phyloP scores from a whole-genome alignment of 2,113 vertebrate species.

The Eudyptes chrysolophus region DNA sequence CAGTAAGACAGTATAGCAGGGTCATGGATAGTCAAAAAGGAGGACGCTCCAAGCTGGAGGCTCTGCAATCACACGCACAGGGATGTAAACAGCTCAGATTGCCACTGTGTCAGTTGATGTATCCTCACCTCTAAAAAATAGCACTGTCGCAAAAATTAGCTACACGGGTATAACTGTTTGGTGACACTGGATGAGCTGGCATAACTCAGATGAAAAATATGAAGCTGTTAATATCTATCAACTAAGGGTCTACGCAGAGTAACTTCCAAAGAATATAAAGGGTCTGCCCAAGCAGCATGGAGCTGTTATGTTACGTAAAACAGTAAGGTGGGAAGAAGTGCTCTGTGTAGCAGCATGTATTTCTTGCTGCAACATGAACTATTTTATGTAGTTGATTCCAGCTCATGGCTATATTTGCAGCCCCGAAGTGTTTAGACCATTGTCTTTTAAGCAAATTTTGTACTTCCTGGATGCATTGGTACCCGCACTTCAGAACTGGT shows the following conservation, averaged over 20 bases:
- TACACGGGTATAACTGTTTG: neutral
- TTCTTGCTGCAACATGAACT: neutral
- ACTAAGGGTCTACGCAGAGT: neutral
- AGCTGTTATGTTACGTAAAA: neutral
- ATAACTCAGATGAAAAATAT: neutral
- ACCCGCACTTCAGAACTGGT: neutral
- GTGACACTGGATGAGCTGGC: neutral
- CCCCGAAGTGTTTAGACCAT: neutral
- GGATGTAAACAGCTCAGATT: conserved; percentile 34
- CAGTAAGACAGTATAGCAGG: conserved; percentile 2
- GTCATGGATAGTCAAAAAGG: neutral
- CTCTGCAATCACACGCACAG: neutral
- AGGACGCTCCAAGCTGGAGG: conserved; percentile 33
- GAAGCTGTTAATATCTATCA: neutral
- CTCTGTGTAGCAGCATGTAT: neutral
- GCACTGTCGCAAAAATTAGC: neutral
- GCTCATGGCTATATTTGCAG: neutral
- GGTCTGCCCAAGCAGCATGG: neutral
- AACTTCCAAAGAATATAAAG: neutral
- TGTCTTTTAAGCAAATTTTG: neutral
- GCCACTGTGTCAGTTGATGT: neutral
- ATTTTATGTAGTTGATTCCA: neutral
- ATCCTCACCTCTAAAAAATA: neutral
- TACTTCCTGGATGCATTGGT: neutral
- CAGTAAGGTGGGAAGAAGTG: neutral